Evolutionary conservation across 1,140 invertebrate species (phyloP), one percentile per base, ranked within the genome.

Genomic region (Araneus ventricosus): DNA sequence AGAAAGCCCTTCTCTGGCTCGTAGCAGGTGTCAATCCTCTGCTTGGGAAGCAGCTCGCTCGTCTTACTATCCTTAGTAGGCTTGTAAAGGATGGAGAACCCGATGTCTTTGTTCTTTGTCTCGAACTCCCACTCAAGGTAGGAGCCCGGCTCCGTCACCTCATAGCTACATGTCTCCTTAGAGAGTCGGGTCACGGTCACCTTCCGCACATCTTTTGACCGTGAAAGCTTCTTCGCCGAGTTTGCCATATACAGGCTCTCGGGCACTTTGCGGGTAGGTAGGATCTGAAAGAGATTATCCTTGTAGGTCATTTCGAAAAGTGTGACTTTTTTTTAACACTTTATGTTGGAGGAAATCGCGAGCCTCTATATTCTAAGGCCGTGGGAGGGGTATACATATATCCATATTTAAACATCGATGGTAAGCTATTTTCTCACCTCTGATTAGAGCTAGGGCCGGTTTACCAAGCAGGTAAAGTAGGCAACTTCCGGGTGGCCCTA

Each of bases 201-300:
- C 10, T 70, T 88, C 27, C 41, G 39, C 22, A 34, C 86, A 30
- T 30, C 86, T 4, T n/a, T 34, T 1, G 57, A 27, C 5, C 30
- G 20, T 17, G 7, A 41, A 2, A 88, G 61, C 17, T 37, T 39
- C n/a, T 88, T 86, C 30, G 34, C 20, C 0, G 52, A 61, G 20
- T 86, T 86, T 39, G 96, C 96, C 61, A 96, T 95, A 95, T 98
- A 97, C 95, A 96, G 97, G 95, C 94, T 96, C 95, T 98, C 97
- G 24, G 98, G 97, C 39, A 99, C 96, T 95, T 97, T 97, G 5
- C 97, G 97, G 67, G 97, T 97, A 94, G 96, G 96, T 92, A 96
- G 96, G 88, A 97, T 96, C 97, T 97, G 92, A 37, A 95, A 95
- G 22, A 80, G 4, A 39, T 14, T 14, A 52, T 2, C 0, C 45